Evolutionary conservation across 2,797 vertebrate genomes (phyloP), one percentile per base, ranked within the genome.

Genomic region (Melanotaenia boesemani): DNA sequence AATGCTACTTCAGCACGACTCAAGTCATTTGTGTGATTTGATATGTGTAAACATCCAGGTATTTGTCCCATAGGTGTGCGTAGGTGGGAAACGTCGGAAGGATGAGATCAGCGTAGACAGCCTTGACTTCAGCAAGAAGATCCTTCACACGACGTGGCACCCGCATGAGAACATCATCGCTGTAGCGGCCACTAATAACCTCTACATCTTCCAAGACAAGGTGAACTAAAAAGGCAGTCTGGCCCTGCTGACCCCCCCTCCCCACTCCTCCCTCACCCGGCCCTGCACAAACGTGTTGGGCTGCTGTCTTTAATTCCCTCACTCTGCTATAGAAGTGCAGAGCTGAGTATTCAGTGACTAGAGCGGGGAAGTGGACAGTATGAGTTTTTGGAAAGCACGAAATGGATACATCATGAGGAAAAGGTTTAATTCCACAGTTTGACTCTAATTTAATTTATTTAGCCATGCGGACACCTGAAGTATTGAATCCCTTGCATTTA

Each of bases 161-260:
- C 98, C 98, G 56, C 95, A 96, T 7, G 98, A 99, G 95, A 99
- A 99, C 85, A 99, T 99, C 92, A 99, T 99, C 1, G 98, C 98
- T 2, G 98, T 99, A 92, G 98, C 98, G 15, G 98, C 98, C 90
- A 99, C 98, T 80, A 99, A 99, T 93, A 99, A 99, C 96, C 96
- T 99, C 91, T 99, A 99, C 95, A 99, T 99, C 95, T 99, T 99
- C 93, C 98, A 99, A 94, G 98, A 99, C 96, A 99, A 99, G 94
- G 96, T 99, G 93, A 99, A 99, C 94, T 99, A 74, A 98, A 96
- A 87, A 89, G 88, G 72, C 77, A 56, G 28, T 30, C 68, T 34
- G 74, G 41, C 82, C 83, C 72, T 24, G 60, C 67, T 69, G 83
- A 83, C 82, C 82, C 77, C 74, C 70, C 79, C 67, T 32, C 6